These are phyloP conservation scores for Ephialtes manifestator DNA, from an alignment of 2,888 invertebrate genomes.

Conservation along the genomic window DNA sequence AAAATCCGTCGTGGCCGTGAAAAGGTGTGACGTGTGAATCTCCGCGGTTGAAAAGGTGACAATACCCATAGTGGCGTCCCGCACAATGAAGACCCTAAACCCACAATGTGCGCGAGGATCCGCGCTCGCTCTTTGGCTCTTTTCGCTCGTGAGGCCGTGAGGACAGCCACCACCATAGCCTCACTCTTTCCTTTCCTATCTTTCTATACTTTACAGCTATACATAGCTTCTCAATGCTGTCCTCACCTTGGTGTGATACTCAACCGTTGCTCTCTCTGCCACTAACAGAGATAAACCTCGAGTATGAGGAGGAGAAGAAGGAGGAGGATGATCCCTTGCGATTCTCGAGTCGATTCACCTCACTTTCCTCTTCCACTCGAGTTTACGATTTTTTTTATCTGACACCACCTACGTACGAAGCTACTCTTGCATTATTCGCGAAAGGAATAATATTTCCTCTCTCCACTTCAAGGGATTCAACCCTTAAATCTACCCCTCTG, in stretches of 20 bases:
- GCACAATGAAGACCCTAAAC: conserved; percentile 81
- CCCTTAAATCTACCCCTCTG: conserved; percentile 34
- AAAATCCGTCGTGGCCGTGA: conserved; percentile 80
- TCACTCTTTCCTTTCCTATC: conserved; percentile 37
- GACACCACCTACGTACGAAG: conserved; percentile 19
- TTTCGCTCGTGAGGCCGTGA: conserved; percentile 46
- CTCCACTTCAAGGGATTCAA: conserved; percentile 29
- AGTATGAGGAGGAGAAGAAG: conserved; percentile 17
- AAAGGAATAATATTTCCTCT: conserved; percentile 57
- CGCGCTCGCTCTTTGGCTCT: conserved; percentile 64
- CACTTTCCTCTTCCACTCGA: conserved; percentile 57
- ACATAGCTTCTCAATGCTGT: conserved; percentile 16
- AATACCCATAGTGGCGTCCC: conserved; percentile 79
- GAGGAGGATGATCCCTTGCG: conserved; percentile 55
- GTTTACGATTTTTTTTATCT: conserved; percentile 49
- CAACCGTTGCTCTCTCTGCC: conserved; percentile 42
- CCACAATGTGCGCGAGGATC: conserved; percentile 80
- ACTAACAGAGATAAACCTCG: conserved; percentile 8
- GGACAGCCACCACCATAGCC: conserved; percentile 14
- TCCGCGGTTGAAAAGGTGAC: conserved; percentile 82
- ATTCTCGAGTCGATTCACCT: conserved; percentile 58
- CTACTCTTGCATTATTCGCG: conserved; percentile 48
- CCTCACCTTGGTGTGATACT: conserved; percentile 36
- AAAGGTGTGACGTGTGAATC: conserved; percentile 85
- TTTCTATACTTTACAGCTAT: conserved; percentile 47